Base-by-base conservation (phyloP, 2,797 vertebrate species). In the Corythornis leucogaster region DNA sequence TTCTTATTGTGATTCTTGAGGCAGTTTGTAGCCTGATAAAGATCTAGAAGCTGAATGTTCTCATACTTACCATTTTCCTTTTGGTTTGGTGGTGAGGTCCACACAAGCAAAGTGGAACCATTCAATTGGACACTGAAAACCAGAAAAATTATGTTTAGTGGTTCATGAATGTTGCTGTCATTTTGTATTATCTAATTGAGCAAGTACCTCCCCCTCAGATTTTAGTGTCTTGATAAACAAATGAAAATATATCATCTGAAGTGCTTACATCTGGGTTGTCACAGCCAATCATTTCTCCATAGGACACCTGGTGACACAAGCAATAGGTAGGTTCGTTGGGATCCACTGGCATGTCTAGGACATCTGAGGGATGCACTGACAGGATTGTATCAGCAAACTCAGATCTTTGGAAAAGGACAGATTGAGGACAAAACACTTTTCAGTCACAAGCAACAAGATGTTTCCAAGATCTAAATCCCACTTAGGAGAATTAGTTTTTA, bases 31-130 rank as follows among this genome's bases (percentile, higher is more conserved):
- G 35, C 62, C 61, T 38, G 31, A 24, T 22, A 33, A 50, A 62
- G 70, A 38, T 7, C 19, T 67, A 51, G 59, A 55, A 62, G 26
- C 53, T 46, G 12, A 25, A 24, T 6, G 6, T 3, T 69, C 71
- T 42, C 51, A 40, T 31, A 97, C 98, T 96, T 96, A 99, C 99
- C 99, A 99, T 98, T 99, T 99, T 94, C 99, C 99, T 98, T 99
- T 99, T 43, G 99, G 99, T 95, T 99, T 99, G 45, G 99, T 99
- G 80, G 99, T 98, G 42, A 99, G 99, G 94, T 99, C 99, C 92
- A 99, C 99, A 63, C 99, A 99, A 57, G 99, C 99, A 53, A 99
- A 99, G 97, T 99, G 99, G 96, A 99, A 99, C 99, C 99, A 99
- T 87, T 99, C 99, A 11, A 99, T 99, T 1, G 99, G 99, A 97